phyloP scores from a whole-genome alignment of 2,888 invertebrate species.

The Miltochrista miniata region DNA sequence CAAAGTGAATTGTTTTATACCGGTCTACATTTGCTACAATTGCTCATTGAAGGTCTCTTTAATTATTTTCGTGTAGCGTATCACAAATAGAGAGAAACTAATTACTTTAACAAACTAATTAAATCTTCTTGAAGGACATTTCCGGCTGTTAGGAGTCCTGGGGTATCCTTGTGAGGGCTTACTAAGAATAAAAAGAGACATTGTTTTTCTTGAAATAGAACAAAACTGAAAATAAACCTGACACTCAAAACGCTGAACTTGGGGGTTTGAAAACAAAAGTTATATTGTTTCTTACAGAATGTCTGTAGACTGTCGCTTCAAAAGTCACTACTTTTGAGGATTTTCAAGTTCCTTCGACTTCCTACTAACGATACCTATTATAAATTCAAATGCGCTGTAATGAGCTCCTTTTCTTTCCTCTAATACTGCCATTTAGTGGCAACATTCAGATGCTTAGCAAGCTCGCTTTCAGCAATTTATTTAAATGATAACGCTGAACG shows the following conservation, averaged over 20 bases:
- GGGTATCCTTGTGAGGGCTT: no score
- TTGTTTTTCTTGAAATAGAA: no score
- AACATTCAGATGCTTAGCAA: conserved; percentile 2
- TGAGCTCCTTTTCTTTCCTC: conserved; percentile 7
- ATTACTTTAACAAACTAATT: no score
- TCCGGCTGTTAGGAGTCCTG: no score
- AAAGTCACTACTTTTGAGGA: not conserved
- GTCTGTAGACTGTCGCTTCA: not conserved
- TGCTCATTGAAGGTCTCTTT: no score
- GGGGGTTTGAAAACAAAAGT: conserved; percentile 32
- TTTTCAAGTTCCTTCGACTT: conserved; percentile 8
- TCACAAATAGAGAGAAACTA: no score
- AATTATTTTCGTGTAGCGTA: no score
- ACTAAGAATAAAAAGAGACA: no score
- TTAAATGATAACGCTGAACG: conserved; percentile 3
- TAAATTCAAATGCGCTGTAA: conserved; percentile 11
- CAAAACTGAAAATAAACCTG: conserved; percentile 9
- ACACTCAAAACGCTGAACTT: conserved; percentile 30
- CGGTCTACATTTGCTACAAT: no score
- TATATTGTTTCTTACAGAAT: not conserved
- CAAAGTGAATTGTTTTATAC: no score
- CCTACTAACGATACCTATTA: conserved; percentile 11
- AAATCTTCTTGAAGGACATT: no score
- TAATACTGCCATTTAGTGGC: conserved; percentile 9
- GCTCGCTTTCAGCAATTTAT: conserved; percentile 4